Evolutionary conservation across 1,140 invertebrate species (phyloP), one percentile per base, ranked within the genome.

Genomic region (Rhopalosiphum maidis): DNA sequence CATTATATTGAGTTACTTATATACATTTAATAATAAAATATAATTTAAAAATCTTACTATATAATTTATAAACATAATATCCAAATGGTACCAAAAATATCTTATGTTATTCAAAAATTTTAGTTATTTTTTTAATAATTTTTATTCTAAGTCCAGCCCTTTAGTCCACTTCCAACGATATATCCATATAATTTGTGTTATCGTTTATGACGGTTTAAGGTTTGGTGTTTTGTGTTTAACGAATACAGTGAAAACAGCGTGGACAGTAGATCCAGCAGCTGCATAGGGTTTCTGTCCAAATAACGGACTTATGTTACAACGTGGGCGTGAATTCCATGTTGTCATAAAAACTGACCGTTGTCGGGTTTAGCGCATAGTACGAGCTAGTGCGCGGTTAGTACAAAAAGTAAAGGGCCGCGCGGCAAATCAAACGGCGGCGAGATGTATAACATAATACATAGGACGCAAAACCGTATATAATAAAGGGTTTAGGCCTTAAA

Each of bases 401-500:
- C 41, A 85, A 41, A 85, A 85, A 37, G 41, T 43, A 85, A 85
- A 41, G 86, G 30, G n/a, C 23, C 7, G 25, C 15, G 35, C 6
- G 48, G 82, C 18, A 51, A 86, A 93, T 93, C 91, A 55, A 85
- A 93, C 82, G 82, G 82, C 7, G 23, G 85, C 35, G 37, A 93
- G 37, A n/a, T 54, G 82, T 55, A 54, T 77, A 43, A 43, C 22
- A 43, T 37, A 48, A 48, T 82, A 46, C 35, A 35, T 41, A 41
- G 77, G 77, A 92, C 6, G 37, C 54, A 30, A 90, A 90, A 68
- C 54, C 89, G 30, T 90, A 86, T 43, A 85, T 37, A 77, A 77
- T 85, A 93, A 93, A 83, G 91, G 91, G 91, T 92, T 93, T 9
- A 37, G 37, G 51, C 48, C 77, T 93, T 93, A 93, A 93, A 93